These are phyloP conservation scores for Hypocryptadius cinnamomeus DNA, from an alignment of 2,113 vertebrate species.

Conservation along the genomic window DNA sequence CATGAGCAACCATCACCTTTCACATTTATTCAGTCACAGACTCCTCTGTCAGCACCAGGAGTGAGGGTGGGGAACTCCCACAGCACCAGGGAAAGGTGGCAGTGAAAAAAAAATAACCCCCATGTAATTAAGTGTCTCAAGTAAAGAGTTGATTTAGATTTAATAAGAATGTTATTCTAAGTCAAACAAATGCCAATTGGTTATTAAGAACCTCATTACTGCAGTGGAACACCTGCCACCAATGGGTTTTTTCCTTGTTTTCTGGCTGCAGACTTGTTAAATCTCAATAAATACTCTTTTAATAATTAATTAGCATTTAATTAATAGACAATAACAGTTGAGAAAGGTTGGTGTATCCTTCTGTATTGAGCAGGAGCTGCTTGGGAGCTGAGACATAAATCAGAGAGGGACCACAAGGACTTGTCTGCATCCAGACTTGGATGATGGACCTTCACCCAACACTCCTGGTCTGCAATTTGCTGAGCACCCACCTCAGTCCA, in stretches of 20 bases:
- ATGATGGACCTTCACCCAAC: neutral
- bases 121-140: constrained; percentile 59
- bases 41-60: neutral
- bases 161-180: constrained; percentile 70
- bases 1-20: constrained; percentile 2
- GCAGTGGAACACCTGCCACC: constrained; percentile 37
- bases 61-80: neutral
- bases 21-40: neutral
- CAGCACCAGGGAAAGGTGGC: neutral
- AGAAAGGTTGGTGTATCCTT: neutral
- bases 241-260: neutral
- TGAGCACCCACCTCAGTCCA: neutral
- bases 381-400: neutral
- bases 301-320: constrained; percentile 69
- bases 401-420: neutral
- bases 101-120: constrained; percentile 4
- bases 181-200: constrained; percentile 69
- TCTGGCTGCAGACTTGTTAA: constrained; percentile 39
- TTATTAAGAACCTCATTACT: constrained; percentile 67
- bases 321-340: constrained; percentile 42
- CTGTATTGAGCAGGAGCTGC: neutral
- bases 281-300: constrained; percentile 58
- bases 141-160: constrained; percentile 63
- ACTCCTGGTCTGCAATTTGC: neutral
- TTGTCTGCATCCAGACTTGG: neutral